A percentile compares a stretch with the other conserved stretches of the same genome.
phyloP scores from a whole-genome alignment of 2,888 invertebrate species.

The Xanthorhoe spadicearia region DNA sequence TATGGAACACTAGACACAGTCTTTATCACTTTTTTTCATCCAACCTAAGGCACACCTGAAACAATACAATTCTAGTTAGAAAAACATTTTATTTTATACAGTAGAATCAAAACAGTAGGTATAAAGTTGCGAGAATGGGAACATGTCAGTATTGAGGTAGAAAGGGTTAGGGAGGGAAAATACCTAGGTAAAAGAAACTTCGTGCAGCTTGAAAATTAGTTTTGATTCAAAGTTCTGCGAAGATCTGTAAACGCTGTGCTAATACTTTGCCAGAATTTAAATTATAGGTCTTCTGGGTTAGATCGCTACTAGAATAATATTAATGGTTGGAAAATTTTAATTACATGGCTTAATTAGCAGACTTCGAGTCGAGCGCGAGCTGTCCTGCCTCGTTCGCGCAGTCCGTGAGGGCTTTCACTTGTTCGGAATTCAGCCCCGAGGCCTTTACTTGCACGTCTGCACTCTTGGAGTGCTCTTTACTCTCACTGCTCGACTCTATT shows the following conservation, averaged over 20 bases:
- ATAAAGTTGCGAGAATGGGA: slow-evolving; percentile 9
- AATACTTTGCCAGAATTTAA: slow-evolving; percentile 7
- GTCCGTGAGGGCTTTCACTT: slow-evolving; percentile 79
- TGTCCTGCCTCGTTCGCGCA: slow-evolving; percentile 81
- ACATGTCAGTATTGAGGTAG: slow-evolving; percentile 20
- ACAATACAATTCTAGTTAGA: slow-evolving; percentile 59
- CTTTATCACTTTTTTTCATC: slow-evolving; percentile 82
- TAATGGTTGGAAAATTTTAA: slow-evolving; percentile 48
- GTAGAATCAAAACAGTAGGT: slow-evolving; percentile 14
- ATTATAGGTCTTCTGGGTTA: slow-evolving; percentile 30
- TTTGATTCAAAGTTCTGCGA: slow-evolving; percentile 31
- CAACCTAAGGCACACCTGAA: slow-evolving; percentile 75
- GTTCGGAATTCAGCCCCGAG: slow-evolving; percentile 74
- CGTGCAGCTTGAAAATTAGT: slow-evolving; percentile 56
- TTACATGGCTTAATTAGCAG: slow-evolving; percentile 78
- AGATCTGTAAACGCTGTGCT: slow-evolving; percentile 23
- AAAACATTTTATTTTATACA: slow-evolving; percentile 1
- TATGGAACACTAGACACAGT: slow-evolving; percentile 81
- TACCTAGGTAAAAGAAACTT: slow-evolving; percentile 39
- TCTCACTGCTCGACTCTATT: slow-evolving; percentile 79
- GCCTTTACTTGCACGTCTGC: slow-evolving; percentile 82
- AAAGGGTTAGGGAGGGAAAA: slow-evolving; percentile 38
- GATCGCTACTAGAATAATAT: slow-evolving; percentile 18
- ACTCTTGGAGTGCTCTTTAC: slow-evolving; percentile 78
- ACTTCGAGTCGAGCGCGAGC: slow-evolving; percentile 77